These are phyloP conservation scores for Hippopotamus amphibius DNA, from an alignment of 2,113 vertebrate genomes.

Conservation along the genomic window DNA sequence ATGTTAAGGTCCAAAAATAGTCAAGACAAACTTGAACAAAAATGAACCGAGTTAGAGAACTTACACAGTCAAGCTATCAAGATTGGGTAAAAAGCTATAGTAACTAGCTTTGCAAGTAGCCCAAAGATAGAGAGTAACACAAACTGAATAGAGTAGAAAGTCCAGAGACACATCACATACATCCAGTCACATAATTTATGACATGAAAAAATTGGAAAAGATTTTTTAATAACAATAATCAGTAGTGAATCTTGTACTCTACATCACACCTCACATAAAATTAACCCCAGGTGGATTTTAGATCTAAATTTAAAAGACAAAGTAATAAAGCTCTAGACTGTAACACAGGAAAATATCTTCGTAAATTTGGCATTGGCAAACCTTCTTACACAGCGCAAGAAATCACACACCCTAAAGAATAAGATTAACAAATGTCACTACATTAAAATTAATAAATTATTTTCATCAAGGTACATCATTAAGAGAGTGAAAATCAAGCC, in stretches of 20 bases:
- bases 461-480: neutral
- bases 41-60: neutral
- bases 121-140: neutral
- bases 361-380: neutral
- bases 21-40: neutral
- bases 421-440: neutral
- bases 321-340: neutral
- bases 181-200: neutral
- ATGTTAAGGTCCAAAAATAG: neutral
- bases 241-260: neutral
- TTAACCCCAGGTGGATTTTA: neutral
- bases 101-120: neutral
- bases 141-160: neutral
- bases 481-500: neutral
- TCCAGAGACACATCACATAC: neutral
- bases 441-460: neutral
- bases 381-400: neutral
- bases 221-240: neutral
- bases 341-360: neutral
- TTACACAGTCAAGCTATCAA: neutral
- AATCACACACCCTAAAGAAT: neutral
- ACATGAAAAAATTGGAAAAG: neutral
- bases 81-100: neutral
- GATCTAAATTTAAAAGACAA: neutral
- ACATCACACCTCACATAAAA: neutral